Conservation (phyloP, 2,113 vertebrate genomes). For the Lophochroa leadbeateri region DNA sequence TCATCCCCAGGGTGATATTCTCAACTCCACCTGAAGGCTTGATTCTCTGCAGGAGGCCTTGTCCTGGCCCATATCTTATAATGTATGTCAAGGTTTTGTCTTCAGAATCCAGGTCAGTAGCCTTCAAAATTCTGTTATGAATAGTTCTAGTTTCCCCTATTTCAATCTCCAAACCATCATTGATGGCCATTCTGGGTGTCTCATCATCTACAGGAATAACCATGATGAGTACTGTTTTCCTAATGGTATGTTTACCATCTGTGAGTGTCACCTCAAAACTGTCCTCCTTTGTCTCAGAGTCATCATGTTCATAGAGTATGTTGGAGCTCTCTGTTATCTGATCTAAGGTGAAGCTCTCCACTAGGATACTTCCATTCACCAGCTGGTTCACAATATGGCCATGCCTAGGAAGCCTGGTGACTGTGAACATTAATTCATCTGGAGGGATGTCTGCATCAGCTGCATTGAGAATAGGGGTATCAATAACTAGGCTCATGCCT, state of each 20-base stretch:
- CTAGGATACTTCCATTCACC: slow-evolving; percentile 82
- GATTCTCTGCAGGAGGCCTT: slow-evolving; percentile 85
- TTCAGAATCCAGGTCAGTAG: slow-evolving; percentile 93
- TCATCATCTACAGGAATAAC: slow-evolving; percentile 94
- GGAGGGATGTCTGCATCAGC: slow-evolving; percentile 87
- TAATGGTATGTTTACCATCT: slow-evolving; percentile 85
- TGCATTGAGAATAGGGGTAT: slow-evolving; percentile 90
- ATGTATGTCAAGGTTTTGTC: slow-evolving; percentile 86
- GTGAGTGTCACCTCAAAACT: slow-evolving; percentile 87
- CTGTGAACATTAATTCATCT: slow-evolving; percentile 84
- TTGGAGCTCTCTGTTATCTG: slow-evolving; percentile 91
- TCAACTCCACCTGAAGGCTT: slow-evolving; percentile 72
- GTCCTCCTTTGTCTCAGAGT: slow-evolving; percentile 90
- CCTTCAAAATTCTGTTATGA: slow-evolving; percentile 84
- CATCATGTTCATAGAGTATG: slow-evolving; percentile 93
- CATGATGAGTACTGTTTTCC: slow-evolving; percentile 83
- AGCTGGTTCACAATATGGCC: slow-evolving; percentile 90
- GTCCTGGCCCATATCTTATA: slow-evolving; percentile 85
- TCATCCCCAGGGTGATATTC: slow-evolving; percentile 91
- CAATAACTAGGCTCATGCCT: slow-evolving; percentile 93
- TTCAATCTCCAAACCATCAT: slow-evolving; percentile 92
- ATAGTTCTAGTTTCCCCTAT: slow-evolving; percentile 87
- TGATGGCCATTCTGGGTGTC: slow-evolving; percentile 93
- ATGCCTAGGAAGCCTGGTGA: slow-evolving; percentile 83
- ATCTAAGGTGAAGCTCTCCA: slow-evolving; percentile 88